A percentile compares a stretch with the other conserved stretches of the same genome.
Conservation (phyloP, 2,888 invertebrate genomes). For the Sicus ferrugineus region DNA sequence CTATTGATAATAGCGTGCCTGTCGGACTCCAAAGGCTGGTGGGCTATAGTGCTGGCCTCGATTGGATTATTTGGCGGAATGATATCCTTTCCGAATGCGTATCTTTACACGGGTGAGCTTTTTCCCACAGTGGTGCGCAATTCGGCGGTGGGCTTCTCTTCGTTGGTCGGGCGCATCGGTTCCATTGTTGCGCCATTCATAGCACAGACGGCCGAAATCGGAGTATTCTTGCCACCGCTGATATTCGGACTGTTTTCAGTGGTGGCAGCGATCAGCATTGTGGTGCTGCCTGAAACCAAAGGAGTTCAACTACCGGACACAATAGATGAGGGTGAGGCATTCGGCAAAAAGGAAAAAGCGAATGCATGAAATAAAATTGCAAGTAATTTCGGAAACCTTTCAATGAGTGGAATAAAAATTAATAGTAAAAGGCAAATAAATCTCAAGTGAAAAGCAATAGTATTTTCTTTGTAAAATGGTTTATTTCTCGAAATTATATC, state of each 20-base stretch:
- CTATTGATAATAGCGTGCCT: slow-evolving; percentile 73
- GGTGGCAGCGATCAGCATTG: slow-evolving; percentile 73
- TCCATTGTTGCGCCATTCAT: slow-evolving; percentile 87
- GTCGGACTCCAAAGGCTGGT: slow-evolving; percentile 69
- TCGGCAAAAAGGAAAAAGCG: slow-evolving; percentile 67
- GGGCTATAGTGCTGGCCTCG: slow-evolving; percentile 72
- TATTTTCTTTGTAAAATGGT: too few species aligned
- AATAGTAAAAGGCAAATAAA: not conserved
- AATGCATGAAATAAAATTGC: too few species aligned
- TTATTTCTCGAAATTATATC: too few species aligned
- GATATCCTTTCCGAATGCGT: slow-evolving; percentile 84
- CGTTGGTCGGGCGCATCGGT: slow-evolving; percentile 85
- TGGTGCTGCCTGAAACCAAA: slow-evolving; percentile 72
- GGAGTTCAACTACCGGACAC: slow-evolving; percentile 75
- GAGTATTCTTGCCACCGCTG: slow-evolving; percentile 73
- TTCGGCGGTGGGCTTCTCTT: slow-evolving; percentile 84
- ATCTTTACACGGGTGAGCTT: slow-evolving; percentile 86
- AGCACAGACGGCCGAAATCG: slow-evolving; percentile 61
- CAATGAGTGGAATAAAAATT: too few species aligned
- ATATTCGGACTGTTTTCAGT: slow-evolving; percentile 77
- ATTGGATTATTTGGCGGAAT: slow-evolving; percentile 83
- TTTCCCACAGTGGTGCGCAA: slow-evolving; percentile 91
- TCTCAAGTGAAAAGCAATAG: not conserved
- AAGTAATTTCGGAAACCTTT: too few species aligned
- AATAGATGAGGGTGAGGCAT: slow-evolving; percentile 78